phyloP scores from a whole-genome alignment of 2,113 vertebrate genomes.

The Clarias gariepinus region DNA sequence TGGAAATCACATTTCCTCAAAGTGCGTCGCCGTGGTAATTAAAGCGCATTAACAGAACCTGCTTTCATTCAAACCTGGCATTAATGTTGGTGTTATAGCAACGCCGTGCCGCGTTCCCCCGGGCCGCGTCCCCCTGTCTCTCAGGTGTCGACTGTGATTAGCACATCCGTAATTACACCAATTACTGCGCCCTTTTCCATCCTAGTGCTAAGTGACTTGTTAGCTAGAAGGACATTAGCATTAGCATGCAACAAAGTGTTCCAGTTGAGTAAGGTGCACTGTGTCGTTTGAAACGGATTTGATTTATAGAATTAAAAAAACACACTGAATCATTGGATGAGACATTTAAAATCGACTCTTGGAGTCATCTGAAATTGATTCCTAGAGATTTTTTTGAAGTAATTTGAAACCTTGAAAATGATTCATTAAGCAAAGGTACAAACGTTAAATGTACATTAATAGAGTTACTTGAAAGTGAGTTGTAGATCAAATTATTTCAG shows the following conservation, averaged over 20 bases:
- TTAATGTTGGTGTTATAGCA: not conserved
- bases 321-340: not conserved
- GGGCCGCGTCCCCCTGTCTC: not conserved
- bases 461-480: no score
- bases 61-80: not conserved
- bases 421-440: not conserved
- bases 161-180: not conserved
- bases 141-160: not conserved
- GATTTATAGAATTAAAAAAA: not conserved
- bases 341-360: not conserved
- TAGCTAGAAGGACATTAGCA: not conserved
- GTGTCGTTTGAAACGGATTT: not conserved
- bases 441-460: no score
- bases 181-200: not conserved
- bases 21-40: not conserved
- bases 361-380: not conserved
- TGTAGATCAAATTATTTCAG: not conserved
- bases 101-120: not conserved
- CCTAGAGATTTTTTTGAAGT: not conserved
- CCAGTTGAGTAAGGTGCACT: not conserved
- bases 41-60: not conserved
- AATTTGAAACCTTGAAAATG: no score
- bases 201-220: not conserved
- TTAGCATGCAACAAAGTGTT: not conserved
- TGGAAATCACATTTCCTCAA: not conserved